Percentiles rank a stretch among this genome's conserved stretches.
Evolutionary conservation across 2,888 invertebrate species (phyloP).

Genomic region (Ectropis crepuscularia): DNA sequence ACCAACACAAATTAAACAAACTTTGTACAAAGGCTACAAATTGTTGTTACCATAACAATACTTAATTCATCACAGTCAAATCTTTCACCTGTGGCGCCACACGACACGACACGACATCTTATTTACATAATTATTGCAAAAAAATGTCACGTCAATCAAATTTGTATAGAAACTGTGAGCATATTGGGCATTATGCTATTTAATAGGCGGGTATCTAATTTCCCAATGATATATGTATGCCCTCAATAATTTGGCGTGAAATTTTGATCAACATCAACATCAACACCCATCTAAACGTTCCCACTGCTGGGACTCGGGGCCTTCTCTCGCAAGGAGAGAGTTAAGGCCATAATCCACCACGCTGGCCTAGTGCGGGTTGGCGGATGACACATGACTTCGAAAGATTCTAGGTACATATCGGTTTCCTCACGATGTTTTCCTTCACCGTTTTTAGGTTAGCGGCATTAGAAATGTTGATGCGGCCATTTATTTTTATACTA

Average conservation of each 20-base stretch:
- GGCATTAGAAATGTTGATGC: too few species aligned
- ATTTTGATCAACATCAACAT: too few species aligned
- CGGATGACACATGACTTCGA: too few species aligned
- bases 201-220: constrained; percentile 12
- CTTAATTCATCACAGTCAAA: constrained; percentile 13
- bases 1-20: constrained; percentile 1
- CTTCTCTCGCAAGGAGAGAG: too few species aligned
- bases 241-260: background rate
- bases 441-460: too few species aligned
- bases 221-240: constrained; percentile 1
- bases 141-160: constrained; percentile 60
- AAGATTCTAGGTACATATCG: too few species aligned
- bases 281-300: too few species aligned
- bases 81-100: constrained; percentile 20
- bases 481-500: too few species aligned
- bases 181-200: constrained; percentile 10
- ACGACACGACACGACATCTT: constrained; percentile 15
- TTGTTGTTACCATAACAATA: constrained; percentile 2
- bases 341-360: too few species aligned
- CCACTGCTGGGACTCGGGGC: too few species aligned
- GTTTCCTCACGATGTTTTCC: too few species aligned
- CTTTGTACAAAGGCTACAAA: constrained; percentile 6
- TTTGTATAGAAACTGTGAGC: constrained; percentile 30
- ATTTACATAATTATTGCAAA: constrained; percentile 47
- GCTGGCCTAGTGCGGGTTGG: too few species aligned